A percentile compares a stretch with the other conserved stretches of the same genome.
Conservation (phyloP, 2,113 vertebrate genomes). For the Larimichthys crocea region DNA sequence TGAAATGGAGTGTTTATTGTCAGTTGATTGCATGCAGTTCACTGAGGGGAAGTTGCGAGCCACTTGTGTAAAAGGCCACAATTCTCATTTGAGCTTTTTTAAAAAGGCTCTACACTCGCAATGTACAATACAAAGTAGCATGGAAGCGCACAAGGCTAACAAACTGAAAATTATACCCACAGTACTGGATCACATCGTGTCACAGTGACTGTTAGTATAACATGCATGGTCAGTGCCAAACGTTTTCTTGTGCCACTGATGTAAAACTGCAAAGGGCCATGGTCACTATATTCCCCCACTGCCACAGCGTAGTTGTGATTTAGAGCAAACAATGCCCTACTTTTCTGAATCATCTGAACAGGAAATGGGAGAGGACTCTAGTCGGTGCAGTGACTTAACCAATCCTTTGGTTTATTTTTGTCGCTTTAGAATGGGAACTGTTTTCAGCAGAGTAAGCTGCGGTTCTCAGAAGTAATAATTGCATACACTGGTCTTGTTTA, state of each 20-base stretch:
- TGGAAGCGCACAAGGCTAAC: conserved; percentile 21
- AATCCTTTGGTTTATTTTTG: conserved; percentile 55
- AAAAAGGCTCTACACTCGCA: not conserved
- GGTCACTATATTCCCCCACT: conserved; percentile 40
- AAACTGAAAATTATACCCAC: conserved; percentile 7
- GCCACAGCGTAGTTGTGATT: conserved; percentile 44
- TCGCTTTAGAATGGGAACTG: conserved; percentile 60
- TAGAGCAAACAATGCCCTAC: conserved; percentile 39
- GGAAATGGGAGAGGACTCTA: conserved; percentile 65
- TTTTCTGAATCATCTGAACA: conserved; percentile 64
- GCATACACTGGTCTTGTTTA: conserved; percentile 81
- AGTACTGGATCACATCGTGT: conserved; percentile 34
- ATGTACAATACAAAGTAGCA: conserved; percentile 35
- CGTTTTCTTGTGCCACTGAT: conserved; percentile 73
- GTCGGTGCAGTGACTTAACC: conserved; percentile 59
- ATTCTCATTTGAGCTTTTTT: conserved; percentile 43
- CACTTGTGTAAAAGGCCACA: conserved; percentile 53
- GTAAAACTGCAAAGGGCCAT: conserved; percentile 53
- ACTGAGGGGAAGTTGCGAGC: conserved; percentile 67
- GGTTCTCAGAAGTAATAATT: conserved; percentile 62
- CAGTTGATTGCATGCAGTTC: conserved; percentile 67
- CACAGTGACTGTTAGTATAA: conserved; percentile 42
- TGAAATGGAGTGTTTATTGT: conserved; percentile 70
- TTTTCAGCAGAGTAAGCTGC: conserved; percentile 52
- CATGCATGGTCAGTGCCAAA: conserved; percentile 74